Evolutionary conservation across 2,888 invertebrate species (phyloP).

Genomic region (Caenorhabditis sp.): DNA sequence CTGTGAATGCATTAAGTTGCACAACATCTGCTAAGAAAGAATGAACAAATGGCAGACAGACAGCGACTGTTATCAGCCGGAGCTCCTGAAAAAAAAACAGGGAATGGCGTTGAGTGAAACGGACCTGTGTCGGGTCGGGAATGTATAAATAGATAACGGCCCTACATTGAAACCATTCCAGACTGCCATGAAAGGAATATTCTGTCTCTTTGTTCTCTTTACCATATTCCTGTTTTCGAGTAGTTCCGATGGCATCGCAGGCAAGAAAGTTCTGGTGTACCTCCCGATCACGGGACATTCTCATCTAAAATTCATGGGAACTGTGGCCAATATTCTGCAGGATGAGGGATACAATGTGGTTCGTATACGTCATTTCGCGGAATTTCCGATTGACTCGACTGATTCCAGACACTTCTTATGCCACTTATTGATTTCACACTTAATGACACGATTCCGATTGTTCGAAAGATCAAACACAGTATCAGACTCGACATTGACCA

Average conservation of each 20-base stretch:
- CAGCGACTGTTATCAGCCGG: slow-evolving; percentile 5
- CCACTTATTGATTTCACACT: slow-evolving; percentile 52
- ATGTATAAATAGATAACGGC: slow-evolving; percentile 3
- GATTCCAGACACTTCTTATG: slow-evolving; percentile 60
- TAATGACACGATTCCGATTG: slow-evolving; percentile 22
- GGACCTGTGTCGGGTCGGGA: slow-evolving; percentile 10
- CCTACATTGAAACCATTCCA: neutral
- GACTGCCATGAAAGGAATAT: neutral
- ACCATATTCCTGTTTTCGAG: neutral
- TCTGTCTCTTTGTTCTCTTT: neutral
- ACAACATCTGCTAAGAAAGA: slow-evolving; percentile 30
- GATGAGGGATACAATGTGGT: slow-evolving; percentile 66
- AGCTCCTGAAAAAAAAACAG: neutral
- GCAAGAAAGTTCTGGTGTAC: slow-evolving; percentile 50
- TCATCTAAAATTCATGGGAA: slow-evolving; percentile 59
- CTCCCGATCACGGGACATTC: slow-evolving; percentile 56
- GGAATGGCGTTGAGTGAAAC: neutral
- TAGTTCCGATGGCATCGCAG: neutral
- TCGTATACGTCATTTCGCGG: neutral
- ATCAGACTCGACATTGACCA: slow-evolving; percentile 51
- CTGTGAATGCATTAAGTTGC: slow-evolving; percentile 35
- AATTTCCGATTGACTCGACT: neutral
- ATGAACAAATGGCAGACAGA: neutral
- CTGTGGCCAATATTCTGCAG: slow-evolving; percentile 52
- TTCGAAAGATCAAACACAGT: slow-evolving; percentile 32